These are phyloP conservation scores for Zaprionus camerounensis DNA, from an alignment of 1,140 invertebrate species.

Conservation along the genomic window DNA sequence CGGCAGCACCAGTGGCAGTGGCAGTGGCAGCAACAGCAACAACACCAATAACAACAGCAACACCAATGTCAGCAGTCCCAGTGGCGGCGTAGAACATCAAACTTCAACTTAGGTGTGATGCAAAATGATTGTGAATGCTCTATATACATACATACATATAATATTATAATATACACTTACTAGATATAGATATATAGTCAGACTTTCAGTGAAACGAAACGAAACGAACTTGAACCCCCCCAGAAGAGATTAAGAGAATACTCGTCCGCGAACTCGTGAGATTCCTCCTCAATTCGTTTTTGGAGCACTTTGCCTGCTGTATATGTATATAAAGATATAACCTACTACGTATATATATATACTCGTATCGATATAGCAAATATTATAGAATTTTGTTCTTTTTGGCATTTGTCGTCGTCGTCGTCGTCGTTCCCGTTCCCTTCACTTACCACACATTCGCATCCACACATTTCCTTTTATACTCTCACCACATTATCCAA, in stretches of 20 bases:
- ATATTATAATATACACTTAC: constrained; percentile 24
- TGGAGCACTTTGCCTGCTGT: constrained; percentile 6
- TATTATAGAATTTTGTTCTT: constrained; percentile 42
- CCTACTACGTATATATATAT: constrained; percentile 42
- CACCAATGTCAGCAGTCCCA: constrained; percentile 59
- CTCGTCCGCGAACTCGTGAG: background rate
- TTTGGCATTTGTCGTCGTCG: constrained; percentile 20
- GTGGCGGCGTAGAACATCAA: constrained; percentile 61
- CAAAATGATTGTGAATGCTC: constrained; percentile 77
- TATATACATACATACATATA: constrained; percentile 33
- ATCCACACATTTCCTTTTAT: constrained; percentile 13
- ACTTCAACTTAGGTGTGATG: constrained; percentile 65
- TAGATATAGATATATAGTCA: constrained; percentile 31
- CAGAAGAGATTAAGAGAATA: background rate
- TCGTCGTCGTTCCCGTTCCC: background rate
- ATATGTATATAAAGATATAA: constrained; percentile 24
- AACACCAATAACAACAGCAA: constrained; percentile 57
- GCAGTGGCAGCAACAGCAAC: constrained; percentile 45
- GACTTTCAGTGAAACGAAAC: background rate
- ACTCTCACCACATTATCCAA: constrained; percentile 23
- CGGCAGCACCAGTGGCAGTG: constrained; percentile 33
- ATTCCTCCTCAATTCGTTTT: background rate
- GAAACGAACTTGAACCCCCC: background rate
- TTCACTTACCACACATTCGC: constrained; percentile 1
- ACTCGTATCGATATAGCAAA: constrained; percentile 62